Evolutionary conservation across 2,797 vertebrate species (phyloP), one percentile per base, ranked within the genome.

Genomic region (Podarcis siculus): DNA sequence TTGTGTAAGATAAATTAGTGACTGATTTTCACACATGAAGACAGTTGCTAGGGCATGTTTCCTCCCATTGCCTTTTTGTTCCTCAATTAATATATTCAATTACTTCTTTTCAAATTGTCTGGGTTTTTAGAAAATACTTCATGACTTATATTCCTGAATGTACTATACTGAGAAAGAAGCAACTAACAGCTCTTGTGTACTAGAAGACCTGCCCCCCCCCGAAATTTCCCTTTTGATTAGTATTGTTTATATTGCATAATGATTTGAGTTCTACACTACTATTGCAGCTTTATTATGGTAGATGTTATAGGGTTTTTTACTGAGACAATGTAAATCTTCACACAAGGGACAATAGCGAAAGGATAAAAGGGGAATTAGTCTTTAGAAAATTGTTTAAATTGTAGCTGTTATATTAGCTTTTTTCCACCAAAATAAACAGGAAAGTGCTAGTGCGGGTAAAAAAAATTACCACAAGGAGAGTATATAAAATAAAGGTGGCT

Each of bases 1-100:
- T 95, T 95, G 95, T 92, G 92, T 89, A 96, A 96, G 96, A 97
- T 96, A 96, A 97, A 97, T 1, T 95, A 97, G 94, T 1, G 32
- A 87, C 95, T 92, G 93, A 96, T 94, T 95, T 90, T 92, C 87
- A 92, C 90, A 93, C 85, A 95, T 92, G 95, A 96, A 97, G 94
- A 94, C 93, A 96, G 96, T 96, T 96, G 95, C 96, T 94, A 96
- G 92, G 95, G 88, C 95, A 92, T 94, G 94, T 95, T 96, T 96
- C 94, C 94, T 94, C 94, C 93, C 93, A 92, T 35, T 86, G 93
- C 86, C 93, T 94, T 96, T 96, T 69, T 96, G 94, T 95, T 93
- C 82, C 86, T 92, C 87, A 96, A 94, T 96, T 96, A 92, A 92
- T 96, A 95, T 91, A 92, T 95, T 95, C 92, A 92, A 91, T 87